Base-by-base conservation (phyloP, 2,888 invertebrate genomes). In the Drosophila prolongata region DNA sequence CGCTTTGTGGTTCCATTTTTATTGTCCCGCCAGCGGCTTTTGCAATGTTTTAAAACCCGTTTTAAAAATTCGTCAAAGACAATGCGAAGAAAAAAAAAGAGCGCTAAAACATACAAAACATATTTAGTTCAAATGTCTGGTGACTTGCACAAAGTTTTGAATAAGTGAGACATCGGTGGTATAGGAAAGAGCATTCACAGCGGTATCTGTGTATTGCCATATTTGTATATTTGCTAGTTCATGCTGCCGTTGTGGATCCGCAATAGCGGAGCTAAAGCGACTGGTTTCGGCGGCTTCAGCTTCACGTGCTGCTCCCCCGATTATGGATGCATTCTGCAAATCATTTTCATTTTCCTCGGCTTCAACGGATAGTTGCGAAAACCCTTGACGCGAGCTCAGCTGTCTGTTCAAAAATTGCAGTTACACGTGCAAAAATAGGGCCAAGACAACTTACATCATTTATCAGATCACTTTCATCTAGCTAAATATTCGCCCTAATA, bases 311-410 rank as follows among this genome's bases (percentile, higher is more conserved):
- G 50, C 49, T 55, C 37, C 60, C 27, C 13, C 55, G 53, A 53
- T 58, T 61, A 43, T 67, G 52, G 55, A 58, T 64, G 59, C 56
- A 60, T 59, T 88, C 79, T 79, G 86, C 86, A 87, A 89, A 89
- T 87, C 83, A 87, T 82, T 85, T 85, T 87, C 83, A 87, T 82
- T 85, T 85, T 87, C 64, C 78, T 68, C 68, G 71, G 81, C 73
- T 67, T 44, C 30, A 37, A 50, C 30, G 27, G 14, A 49, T 6
- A 47, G 59, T 86, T 89, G 85, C 86, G 83, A 89, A 89, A 84
- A 68, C 84, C 84, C 89, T 84, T 88, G 76, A 88, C 66, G 50
- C 68, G 50, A 64, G 54, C 44, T 57, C 27, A 72, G 56, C 43
- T 59, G 65, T 57, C 78, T 53, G 60, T 19, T 16, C 40, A 58